Percentiles rank a stretch among this genome's conserved stretches.
These are phyloP conservation scores for Eristalis arbustorum DNA, from an alignment of 2,888 invertebrate genomes.

Conservation along the genomic window DNA sequence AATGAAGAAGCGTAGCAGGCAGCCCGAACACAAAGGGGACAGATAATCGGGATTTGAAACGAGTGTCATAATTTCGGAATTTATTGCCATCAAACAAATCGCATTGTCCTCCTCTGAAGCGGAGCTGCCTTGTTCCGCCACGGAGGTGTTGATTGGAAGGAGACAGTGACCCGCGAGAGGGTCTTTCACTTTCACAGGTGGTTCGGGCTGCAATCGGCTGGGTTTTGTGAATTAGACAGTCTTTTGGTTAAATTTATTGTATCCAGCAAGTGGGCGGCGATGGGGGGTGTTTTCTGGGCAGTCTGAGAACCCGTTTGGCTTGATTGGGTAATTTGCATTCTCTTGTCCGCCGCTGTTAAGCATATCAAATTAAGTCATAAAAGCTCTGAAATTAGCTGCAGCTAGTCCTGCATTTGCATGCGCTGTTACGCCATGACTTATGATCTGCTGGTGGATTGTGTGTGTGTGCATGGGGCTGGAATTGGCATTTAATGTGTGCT, in stretches of 20 bases:
- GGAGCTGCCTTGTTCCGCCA: background rate
- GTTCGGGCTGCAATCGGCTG: background rate
- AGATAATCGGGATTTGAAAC: slow-evolving; percentile 66
- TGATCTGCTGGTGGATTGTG: background rate
- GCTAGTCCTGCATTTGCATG: background rate
- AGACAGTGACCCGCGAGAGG: background rate
- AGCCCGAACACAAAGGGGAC: slow-evolving; percentile 23
- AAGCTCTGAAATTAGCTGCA: background rate
- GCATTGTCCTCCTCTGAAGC: slow-evolving; percentile 14
- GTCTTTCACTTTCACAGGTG: slow-evolving; percentile 29
- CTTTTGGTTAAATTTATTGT: slow-evolving; percentile 19
- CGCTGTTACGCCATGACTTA: background rate
- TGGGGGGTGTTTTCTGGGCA: background rate
- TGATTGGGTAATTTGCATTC: slow-evolving; percentile 18
- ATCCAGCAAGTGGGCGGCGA: background rate
- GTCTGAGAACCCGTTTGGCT: slow-evolving; percentile 6
- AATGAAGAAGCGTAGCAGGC: background rate
- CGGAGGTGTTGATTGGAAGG: background rate
- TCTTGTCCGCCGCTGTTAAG: background rate
- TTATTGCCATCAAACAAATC: slow-evolving; percentile 64
- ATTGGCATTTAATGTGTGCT: background rate
- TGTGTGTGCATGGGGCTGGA: background rate
- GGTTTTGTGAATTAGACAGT: background rate
- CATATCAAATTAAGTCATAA: slow-evolving; percentile 19
- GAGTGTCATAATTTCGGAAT: slow-evolving; percentile 68